A percentile compares a stretch with the other conserved stretches of the same genome.
Evolutionary conservation across 2,113 vertebrate species (phyloP).

Genomic region (Melanotaenia duboulayi): DNA sequence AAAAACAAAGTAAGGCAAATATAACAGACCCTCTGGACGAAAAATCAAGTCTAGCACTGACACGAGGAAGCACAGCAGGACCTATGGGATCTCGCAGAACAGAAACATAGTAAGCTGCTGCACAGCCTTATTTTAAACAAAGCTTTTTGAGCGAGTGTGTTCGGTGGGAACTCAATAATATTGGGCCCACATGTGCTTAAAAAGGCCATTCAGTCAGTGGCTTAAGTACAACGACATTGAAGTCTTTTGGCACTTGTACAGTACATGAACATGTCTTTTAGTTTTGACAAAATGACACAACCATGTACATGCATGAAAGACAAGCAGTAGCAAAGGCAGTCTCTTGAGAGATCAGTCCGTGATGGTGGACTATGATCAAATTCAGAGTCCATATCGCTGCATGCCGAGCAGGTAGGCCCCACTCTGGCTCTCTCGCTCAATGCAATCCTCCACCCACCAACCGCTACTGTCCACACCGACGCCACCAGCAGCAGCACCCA

Average conservation of each 20-base stretch:
- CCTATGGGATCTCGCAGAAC: slow-evolving; percentile 65
- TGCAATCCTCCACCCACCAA: slow-evolving; percentile 85
- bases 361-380: slow-evolving; percentile 72
- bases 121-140: slow-evolving; percentile 72
- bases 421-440: slow-evolving; percentile 79
- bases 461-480: slow-evolving; percentile 83
- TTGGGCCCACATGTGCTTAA: slow-evolving; percentile 73
- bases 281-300: slow-evolving; percentile 80
- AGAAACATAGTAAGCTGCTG: slow-evolving; percentile 71
- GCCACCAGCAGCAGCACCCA: slow-evolving; percentile 75
- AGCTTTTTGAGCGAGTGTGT: slow-evolving; percentile 55
- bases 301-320: slow-evolving; percentile 85
- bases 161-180: slow-evolving; percentile 57
- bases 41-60: slow-evolving; percentile 72
- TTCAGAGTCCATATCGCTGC: slow-evolving; percentile 84
- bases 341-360: slow-evolving; percentile 78
- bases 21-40: slow-evolving; percentile 73
- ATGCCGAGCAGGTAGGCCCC: slow-evolving; percentile 80
- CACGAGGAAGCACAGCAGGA: slow-evolving; percentile 76
- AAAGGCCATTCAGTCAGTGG: slow-evolving; percentile 76
- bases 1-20: slow-evolving; percentile 76
- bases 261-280: slow-evolving; percentile 83
- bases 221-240: slow-evolving; percentile 71
- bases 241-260: slow-evolving; percentile 84
- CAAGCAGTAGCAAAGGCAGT: slow-evolving; percentile 82